Evolutionary conservation across 2,797 vertebrate species (phyloP), one percentile per base, ranked within the genome.

Genomic region (Phrynocephalus guinanensis): DNA sequence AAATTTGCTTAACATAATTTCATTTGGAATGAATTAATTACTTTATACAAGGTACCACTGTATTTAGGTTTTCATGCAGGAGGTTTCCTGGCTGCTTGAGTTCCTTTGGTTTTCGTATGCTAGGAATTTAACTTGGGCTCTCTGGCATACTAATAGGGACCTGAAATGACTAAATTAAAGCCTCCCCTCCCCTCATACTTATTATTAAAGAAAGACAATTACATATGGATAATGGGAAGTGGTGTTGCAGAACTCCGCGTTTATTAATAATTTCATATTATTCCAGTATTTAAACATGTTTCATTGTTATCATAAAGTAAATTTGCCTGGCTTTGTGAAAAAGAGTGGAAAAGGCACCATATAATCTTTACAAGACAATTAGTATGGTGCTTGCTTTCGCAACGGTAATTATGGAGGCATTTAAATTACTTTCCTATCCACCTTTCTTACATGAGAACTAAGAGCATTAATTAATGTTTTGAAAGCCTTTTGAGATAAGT

Each of bases 391-490:
- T 83, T 44, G 50, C 84, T 93, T 89, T 84, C 70, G 91, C 22
- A 84, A 56, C 48, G 38, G 44, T 91, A 63, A n/a, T 90, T 91
- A 33, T 0, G 75, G 75, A 90, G 24, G 60, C 79, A 73, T 82
- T 79, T 81, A 82, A 90, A 81, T 82, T 24, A 76, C 48, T 88
- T 91, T 56, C 63, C 20, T 91, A 75, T 85, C 79, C 81, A 22
- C 70, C 2, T 71, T 89, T 89, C 28, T 71, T 83, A 10, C 7
- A 76, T 80, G 89, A 86, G 20, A 83, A 11, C 79, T 84, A 1
- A 50, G 84, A 88, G 20, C 70, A 83, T 85, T 91, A 87, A 70
- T 87, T 87, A 87, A 83, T 83, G 72, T 83, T 87, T 87, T 63
- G 68, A 48, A 83, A 87, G 80, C 48, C 80, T 83, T 76, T 87